A percentile compares a stretch with the other conserved stretches of the same genome.
Evolutionary conservation across 2,113 vertebrate species (phyloP).

Genomic region (Aix galericulata): DNA sequence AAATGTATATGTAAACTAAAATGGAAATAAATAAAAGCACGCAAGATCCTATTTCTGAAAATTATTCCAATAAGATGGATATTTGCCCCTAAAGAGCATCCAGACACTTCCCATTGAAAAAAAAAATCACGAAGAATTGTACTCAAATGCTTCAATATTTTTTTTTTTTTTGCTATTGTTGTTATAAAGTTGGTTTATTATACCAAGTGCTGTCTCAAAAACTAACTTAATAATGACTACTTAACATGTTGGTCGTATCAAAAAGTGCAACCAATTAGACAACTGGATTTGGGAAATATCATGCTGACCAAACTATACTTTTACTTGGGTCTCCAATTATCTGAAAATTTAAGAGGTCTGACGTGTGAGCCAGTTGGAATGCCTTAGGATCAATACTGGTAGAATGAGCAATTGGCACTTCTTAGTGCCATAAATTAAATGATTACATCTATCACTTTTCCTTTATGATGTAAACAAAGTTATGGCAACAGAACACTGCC

Average conservation of each 20-base stretch:
- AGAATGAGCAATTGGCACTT: slow-evolving; percentile 28
- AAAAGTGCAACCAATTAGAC: background rate
- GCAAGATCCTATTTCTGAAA: background rate
- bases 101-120: background rate
- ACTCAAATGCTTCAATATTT: background rate
- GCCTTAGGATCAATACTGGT: background rate
- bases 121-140: background rate
- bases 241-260: background rate
- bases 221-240: background rate
- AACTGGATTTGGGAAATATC: background rate
- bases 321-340: background rate
- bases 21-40: background rate
- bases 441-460: slow-evolving; percentile 49
- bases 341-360: background rate
- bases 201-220: background rate
- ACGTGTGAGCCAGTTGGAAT: background rate
- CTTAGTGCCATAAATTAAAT: slow-evolving; percentile 55
- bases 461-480: slow-evolving; percentile 54
- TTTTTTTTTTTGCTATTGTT: background rate
- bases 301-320: background rate
- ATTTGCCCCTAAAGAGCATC: background rate
- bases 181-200: background rate
- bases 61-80: background rate
- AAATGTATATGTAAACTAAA: background rate
- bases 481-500: slow-evolving; percentile 16